These are phyloP conservation scores for Vespertilio murinus DNA, from an alignment of 2,797 vertebrate genomes.

Conservation along the genomic window DNA sequence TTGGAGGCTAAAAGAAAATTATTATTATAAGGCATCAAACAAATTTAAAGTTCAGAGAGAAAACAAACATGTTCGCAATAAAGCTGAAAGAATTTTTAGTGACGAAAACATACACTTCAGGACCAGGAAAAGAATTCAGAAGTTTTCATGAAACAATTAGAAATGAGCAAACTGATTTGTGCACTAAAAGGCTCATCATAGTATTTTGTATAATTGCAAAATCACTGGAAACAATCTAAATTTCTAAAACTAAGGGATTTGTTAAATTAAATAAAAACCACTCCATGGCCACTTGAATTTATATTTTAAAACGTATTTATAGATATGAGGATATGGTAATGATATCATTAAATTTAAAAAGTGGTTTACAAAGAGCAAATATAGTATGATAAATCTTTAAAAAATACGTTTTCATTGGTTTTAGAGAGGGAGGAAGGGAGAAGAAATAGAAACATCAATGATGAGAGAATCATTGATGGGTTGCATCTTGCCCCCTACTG, in stretches of 20 bases:
- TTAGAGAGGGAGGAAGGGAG: not conserved
- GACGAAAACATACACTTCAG: not conserved
- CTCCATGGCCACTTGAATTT: not conserved
- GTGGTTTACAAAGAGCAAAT: not conserved
- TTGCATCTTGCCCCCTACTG: too few relatives aligned
- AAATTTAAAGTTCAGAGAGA: constrained; percentile 26
- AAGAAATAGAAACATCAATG: too few relatives aligned
- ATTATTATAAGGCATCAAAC: not conserved
- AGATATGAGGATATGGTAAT: not conserved
- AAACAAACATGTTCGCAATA: not conserved
- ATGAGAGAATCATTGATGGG: too few relatives aligned
- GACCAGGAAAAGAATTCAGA: not conserved
- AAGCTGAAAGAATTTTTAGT: not conserved
- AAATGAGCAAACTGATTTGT: not conserved
- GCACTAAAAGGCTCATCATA: not conserved
- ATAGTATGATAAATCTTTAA: not conserved
- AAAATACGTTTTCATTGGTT: not conserved
- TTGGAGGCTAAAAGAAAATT: constrained; percentile 27
- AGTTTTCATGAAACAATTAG: not conserved
- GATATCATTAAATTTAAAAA: not conserved
- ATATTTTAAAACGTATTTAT: constrained; percentile 38
- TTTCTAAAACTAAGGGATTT: constrained; percentile 30
- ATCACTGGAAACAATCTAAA: not conserved
- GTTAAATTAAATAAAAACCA: constrained; percentile 11
- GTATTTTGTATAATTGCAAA: not conserved